Conservation (phyloP, 2,113 vertebrate genomes). For the Tachysurus vachellii region DNA sequence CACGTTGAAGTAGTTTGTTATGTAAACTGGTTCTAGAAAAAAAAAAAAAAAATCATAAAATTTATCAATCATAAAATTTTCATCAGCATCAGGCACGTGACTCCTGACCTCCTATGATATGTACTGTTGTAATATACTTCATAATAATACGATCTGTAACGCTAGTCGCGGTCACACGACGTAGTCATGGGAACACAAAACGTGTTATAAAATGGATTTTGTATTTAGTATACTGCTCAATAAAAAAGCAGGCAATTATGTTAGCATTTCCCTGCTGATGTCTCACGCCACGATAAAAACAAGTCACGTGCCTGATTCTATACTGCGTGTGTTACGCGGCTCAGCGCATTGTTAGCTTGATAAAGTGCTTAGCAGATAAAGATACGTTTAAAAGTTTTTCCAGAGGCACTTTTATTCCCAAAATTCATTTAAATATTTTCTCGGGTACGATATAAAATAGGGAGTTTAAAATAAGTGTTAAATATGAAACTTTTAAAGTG, state of each 20-base stretch:
- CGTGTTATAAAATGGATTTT: constrained; percentile 5
- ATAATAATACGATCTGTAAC: background rate
- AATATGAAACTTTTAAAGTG: background rate
- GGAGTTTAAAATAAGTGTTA: background rate
- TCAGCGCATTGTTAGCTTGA: background rate
- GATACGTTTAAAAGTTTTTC: background rate
- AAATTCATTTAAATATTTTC: background rate
- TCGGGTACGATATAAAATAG: background rate
- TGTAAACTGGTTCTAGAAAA: constrained; percentile 50
- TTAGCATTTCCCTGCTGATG: background rate
- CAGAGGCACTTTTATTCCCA: background rate
- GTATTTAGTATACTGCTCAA: constrained; percentile 5
- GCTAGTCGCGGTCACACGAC: background rate
- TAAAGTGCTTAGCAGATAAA: constrained; percentile 12
- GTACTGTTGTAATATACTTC: constrained; percentile 1
- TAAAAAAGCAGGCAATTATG: constrained; percentile 13
- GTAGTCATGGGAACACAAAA: background rate
- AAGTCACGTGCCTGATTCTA: background rate
- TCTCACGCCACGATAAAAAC: background rate
- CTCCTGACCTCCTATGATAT: background rate
- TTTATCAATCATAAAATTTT: constrained; percentile 40
- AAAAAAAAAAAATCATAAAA: background rate
- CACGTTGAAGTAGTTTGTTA: constrained; percentile 26
- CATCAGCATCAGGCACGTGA: constrained; percentile 36
- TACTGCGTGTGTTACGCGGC: background rate